Percentiles rank a stretch among this genome's conserved stretches.
These are phyloP conservation scores for Rhamnusium bicolor DNA, from an alignment of 2,888 invertebrate species.

Conservation along the genomic window DNA sequence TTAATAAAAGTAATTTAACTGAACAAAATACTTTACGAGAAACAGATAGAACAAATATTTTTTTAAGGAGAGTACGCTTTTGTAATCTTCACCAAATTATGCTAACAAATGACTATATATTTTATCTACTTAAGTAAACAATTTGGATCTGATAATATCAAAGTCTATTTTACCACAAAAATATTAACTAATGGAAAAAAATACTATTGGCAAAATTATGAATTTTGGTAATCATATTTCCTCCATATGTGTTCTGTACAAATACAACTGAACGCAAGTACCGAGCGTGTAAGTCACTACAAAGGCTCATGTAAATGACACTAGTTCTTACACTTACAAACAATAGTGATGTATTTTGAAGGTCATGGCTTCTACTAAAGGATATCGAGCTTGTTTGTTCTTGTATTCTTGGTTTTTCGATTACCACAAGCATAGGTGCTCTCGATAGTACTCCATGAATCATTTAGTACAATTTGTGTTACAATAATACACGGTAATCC, in stretches of 20 bases:
- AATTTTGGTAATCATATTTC: not conserved
- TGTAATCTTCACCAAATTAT: slow-evolving; percentile 11
- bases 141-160: slow-evolving; percentile 6
- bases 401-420: too few species aligned
- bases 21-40: slow-evolving; percentile 8
- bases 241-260: not conserved
- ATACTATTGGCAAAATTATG: not conserved
- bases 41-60: slow-evolving; percentile 2
- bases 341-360: too few species aligned
- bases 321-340: too few species aligned
- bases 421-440: too few species aligned
- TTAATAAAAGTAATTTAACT: not conserved
- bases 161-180: not conserved
- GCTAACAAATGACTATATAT: not conserved
- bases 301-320: too few species aligned
- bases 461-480: too few species aligned
- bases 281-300: not conserved
- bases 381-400: too few species aligned
- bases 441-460: too few species aligned
- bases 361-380: too few species aligned
- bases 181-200: not conserved
- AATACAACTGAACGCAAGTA: not conserved
- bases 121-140: not conserved
- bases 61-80: slow-evolving; percentile 6
- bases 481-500: too few species aligned